Base-by-base conservation (phyloP, 2,797 vertebrate genomes). In the Falco cherrug region DNA sequence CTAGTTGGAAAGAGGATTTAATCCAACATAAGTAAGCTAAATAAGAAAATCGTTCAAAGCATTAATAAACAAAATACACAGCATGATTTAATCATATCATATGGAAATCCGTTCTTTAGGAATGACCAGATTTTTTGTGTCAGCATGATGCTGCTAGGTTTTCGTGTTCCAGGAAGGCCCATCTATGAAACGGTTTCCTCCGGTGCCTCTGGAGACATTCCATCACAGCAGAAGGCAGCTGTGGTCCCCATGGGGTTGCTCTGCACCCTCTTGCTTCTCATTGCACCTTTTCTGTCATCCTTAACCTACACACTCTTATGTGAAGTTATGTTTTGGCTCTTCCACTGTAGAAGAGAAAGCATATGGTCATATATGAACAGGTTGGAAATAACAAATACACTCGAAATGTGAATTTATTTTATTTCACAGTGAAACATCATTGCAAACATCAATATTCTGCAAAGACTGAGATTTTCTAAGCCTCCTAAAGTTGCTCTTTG, bases 241-340 rank as follows among this genome's bases (percentile, higher is more conserved):
- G 31, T 41, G 70, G 4, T 22, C n/a, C 24, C 39, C 0, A 0
- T 10, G 22, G n/a, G 4, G 18, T 15, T 73, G 41, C 12, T 92
- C 63, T 77, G 16, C 8, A 68, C 5, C 14, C 21, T 2, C 6
- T 87, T 71, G 16, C 77, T 89, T 63, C 33, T 80, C 50, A 24
- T 3, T 35, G 48, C 21, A 68, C 3, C 33, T 89, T 69, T 64
- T 80, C n/a, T 75, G 29, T 48, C 51, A 56, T 67, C 31, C 9
- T 91, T 50, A 76, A 50, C 19, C 16, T 69, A 51, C 11, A 3
- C 13, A 35, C 22, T 71, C 6, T 77, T 53, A 64, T 0, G 0
- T 50, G 20, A 76, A 63, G 21, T 28, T 39, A 24, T 14, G 15
- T 26, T 87, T 81, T 80, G 22, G 10, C 35, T 93, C 53, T 64